phyloP scores from a whole-genome alignment of 2,888 invertebrate genomes.

The Zygaena filipendulae region DNA sequence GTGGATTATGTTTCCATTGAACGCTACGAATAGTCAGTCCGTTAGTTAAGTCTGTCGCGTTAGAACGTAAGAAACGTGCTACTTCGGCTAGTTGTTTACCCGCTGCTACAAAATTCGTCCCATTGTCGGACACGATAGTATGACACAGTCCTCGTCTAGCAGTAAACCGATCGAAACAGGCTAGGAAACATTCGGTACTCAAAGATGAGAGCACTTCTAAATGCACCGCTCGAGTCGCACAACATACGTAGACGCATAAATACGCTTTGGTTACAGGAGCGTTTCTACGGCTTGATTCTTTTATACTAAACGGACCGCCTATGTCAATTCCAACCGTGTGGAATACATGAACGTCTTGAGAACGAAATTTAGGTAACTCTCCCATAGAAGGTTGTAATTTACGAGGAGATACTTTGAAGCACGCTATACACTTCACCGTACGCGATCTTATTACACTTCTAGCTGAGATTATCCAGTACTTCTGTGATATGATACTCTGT shows the following conservation, averaged over 20 bases:
- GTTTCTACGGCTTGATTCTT: constrained; percentile 13
- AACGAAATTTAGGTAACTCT: constrained; percentile 5
- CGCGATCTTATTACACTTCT: constrained; percentile 7
- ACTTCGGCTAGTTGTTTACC: constrained; percentile 7
- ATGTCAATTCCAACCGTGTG: constrained; percentile 9
- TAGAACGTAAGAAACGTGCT: neutral
- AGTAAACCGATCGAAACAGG: constrained; percentile 11
- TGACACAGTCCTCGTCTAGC: constrained; percentile 11
- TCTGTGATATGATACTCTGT: constrained; percentile 8
- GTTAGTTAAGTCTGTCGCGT: neutral
- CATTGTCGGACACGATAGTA: constrained; percentile 6
- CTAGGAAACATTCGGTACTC: constrained; percentile 9
- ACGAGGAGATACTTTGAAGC: constrained; percentile 6
- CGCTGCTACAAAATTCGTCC: constrained; percentile 11
- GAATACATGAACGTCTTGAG: constrained; percentile 2
- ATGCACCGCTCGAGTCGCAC: constrained; percentile 18
- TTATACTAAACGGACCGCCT: constrained; percentile 10
- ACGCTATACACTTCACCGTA: constrained; percentile 5
- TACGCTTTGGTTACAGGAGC: constrained; percentile 17
- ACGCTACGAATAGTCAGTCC: constrained; percentile 1
- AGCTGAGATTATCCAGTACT: constrained; percentile 11
- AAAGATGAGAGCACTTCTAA: constrained; percentile 9
- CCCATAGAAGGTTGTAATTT: constrained; percentile 9
- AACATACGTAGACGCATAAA: constrained; percentile 19
- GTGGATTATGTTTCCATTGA: constrained; percentile 7